Evolutionary conservation across 2,888 invertebrate genomes (phyloP), one percentile per base, ranked within the genome.

Genomic region (Lasiommata megera): DNA sequence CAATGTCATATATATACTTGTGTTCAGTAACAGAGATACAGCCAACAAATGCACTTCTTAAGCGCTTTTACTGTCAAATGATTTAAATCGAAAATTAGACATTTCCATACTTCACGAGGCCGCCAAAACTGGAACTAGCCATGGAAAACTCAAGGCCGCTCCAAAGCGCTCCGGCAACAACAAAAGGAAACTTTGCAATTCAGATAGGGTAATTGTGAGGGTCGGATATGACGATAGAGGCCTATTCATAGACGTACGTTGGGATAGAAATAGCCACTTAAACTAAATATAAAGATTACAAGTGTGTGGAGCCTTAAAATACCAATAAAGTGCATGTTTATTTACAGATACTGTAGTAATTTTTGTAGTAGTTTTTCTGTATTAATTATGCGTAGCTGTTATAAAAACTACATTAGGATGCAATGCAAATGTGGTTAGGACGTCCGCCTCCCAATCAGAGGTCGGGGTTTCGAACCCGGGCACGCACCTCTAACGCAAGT

Each of bases 1-100:
- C n/a, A n/a, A n/a, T n/a, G n/a, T n/a, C n/a, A n/a, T n/a, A n/a
- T n/a, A n/a, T n/a, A n/a, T n/a, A n/a, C n/a, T n/a, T n/a, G n/a
- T n/a, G n/a, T n/a, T n/a, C n/a, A n/a, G n/a, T n/a, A n/a, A n/a
- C n/a, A n/a, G n/a, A n/a, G n/a, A n/a, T n/a, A n/a, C n/a, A n/a
- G n/a, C n/a, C n/a, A n/a, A n/a, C n/a, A n/a, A n/a, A n/a, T n/a
- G n/a, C 7, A 9, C 31, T 7, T 7, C 9, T 31, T 31, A 28
- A 28, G 28, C 31, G 1, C 34, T 11, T 34, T 11, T 3, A 34
- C 31, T 7, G 80, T 81, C 76, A 71, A 76, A 76, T 79, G 74
- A 82, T 82, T 81, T 77, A 77, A 76, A 82, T 85, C 82, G 81
- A 80, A 82, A 82, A 75, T 40, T 40, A 67, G 66, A 66, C 67